Percentiles rank a stretch among this genome's conserved stretches.
These are phyloP conservation scores for Pachycephus smyrnensis DNA, from an alignment of 2,888 invertebrate genomes.

Conservation along the genomic window DNA sequence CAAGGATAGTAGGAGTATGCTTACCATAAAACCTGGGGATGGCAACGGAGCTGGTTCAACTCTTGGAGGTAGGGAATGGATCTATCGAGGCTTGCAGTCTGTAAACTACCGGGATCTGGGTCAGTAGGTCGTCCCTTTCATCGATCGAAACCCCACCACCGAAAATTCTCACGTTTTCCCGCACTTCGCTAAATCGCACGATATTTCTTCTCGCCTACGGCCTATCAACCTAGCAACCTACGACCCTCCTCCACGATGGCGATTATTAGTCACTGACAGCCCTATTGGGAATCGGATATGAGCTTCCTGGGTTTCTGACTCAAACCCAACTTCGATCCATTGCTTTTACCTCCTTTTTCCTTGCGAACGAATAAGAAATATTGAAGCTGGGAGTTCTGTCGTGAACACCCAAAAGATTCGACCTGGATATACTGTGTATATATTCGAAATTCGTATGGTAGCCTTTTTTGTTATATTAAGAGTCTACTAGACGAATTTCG, in stretches of 20 bases:
- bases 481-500: neutral
- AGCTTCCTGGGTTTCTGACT: neutral
- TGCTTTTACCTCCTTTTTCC: neutral
- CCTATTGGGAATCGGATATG: neutral
- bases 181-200: slow-evolving; percentile 20
- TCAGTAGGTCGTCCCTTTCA: slow-evolving; percentile 53
- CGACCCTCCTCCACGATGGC: slow-evolving; percentile 5
- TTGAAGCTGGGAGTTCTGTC: neutral
- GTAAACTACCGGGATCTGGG: slow-evolving; percentile 45
- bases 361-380: neutral
- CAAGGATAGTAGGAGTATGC: neutral
- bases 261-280: slow-evolving; percentile 4
- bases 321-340: neutral
- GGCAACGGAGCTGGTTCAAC: slow-evolving; percentile 2
- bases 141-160: slow-evolving; percentile 45
- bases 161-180: slow-evolving; percentile 38
- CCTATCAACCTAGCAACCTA: neutral
- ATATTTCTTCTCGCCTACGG: neutral
- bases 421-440: neutral
- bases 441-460: neutral
- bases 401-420: neutral
- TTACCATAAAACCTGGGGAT: neutral
- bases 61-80: slow-evolving; percentile 17
- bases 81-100: slow-evolving; percentile 40
- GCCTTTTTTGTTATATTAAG: neutral